phyloP scores from a whole-genome alignment of 2,888 invertebrate genomes.

The Leptinotarsa tumamoca region DNA sequence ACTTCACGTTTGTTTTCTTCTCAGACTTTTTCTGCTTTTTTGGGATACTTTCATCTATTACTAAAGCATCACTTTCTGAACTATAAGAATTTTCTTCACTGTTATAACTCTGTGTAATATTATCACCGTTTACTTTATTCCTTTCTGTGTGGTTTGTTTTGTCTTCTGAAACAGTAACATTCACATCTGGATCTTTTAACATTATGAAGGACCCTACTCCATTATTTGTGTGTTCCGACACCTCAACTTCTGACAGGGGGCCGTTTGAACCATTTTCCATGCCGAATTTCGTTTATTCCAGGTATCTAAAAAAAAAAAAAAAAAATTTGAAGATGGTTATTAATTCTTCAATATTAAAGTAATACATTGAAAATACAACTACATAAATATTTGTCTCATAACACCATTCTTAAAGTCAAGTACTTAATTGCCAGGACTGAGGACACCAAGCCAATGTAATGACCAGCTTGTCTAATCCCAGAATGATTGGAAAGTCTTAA shows the following conservation, averaged over 20 bases:
- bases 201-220: conserved; percentile 58
- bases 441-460: conserved; percentile 22
- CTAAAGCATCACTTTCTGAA: conserved; percentile 64
- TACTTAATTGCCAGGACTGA: conserved; percentile 30
- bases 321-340: conserved; percentile 17
- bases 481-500: conserved; percentile 7
- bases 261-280: conserved; percentile 66
- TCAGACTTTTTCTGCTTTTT: conserved; percentile 48
- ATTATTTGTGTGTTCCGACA: conserved; percentile 56
- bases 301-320: conserved; percentile 33
- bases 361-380: conserved; percentile 29
- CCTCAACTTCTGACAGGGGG: conserved; percentile 51
- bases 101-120: conserved; percentile 39
- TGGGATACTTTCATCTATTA: conserved; percentile 63
- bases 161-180: conserved; percentile 47
- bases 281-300: conserved; percentile 50
- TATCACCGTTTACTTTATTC: conserved; percentile 61
- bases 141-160: conserved; percentile 42
- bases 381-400: conserved; percentile 31
- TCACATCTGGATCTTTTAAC: conserved; percentile 62
- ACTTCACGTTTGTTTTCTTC: conserved; percentile 45
- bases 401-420: conserved; percentile 5
- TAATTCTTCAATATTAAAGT: conserved; percentile 37
- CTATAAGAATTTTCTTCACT: conserved; percentile 58
- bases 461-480: conserved; percentile 1